Evolutionary conservation across 2,888 invertebrate genomes (phyloP).

Genomic region (Calameuta idolon): DNA sequence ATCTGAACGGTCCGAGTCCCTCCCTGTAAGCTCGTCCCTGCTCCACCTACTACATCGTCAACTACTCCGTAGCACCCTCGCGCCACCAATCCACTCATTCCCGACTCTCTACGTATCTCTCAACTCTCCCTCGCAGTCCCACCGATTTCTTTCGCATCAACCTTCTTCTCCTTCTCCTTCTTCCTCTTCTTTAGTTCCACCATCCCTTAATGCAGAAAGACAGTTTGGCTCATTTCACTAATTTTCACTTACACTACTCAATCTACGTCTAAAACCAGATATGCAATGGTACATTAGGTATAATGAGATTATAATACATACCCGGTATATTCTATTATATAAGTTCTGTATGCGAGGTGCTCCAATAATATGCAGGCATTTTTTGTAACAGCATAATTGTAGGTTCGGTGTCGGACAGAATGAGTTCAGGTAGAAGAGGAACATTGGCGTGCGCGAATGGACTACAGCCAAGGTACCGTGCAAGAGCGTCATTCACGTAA

Average conservation of each 20-base stretch:
- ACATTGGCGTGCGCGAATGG: background rate
- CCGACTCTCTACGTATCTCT: constrained; percentile 28
- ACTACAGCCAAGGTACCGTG: background rate
- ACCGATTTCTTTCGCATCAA: background rate
- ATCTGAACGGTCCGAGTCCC: constrained; percentile 43
- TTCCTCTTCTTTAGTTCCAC: constrained; percentile 34
- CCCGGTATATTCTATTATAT: background rate
- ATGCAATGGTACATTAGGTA: background rate
- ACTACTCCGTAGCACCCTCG: background rate
- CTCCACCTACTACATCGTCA: constrained; percentile 35
- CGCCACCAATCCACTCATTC: constrained; percentile 17
- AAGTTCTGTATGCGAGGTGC: background rate
- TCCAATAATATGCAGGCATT: background rate
- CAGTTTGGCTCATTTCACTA: background rate
- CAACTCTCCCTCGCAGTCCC: constrained; percentile 30
- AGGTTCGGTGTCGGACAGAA: background rate
- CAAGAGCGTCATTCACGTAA: background rate
- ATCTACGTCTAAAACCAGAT: background rate
- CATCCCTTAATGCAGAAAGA: constrained; percentile 5
- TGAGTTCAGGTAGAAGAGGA: background rate
- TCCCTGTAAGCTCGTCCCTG: constrained; percentile 26
- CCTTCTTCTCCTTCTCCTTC: constrained; percentile 28
- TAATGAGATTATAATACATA: background rate
- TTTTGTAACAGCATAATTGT: background rate
- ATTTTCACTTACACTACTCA: background rate